phyloP scores from a whole-genome alignment of 2,888 invertebrate genomes.

The Plagiodera versicolora region DNA sequence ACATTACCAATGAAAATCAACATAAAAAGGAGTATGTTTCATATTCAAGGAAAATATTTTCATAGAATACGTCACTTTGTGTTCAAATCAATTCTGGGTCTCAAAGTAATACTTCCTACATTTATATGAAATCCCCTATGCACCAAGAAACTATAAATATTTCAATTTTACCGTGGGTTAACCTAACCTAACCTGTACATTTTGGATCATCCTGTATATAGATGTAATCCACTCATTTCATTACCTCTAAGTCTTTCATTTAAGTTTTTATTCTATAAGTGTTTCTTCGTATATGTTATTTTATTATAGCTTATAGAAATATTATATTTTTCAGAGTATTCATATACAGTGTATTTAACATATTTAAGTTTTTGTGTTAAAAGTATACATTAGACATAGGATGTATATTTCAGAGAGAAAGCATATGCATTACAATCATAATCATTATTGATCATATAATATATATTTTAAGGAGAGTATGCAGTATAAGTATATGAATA shows the following conservation, averaged over 20 bases:
- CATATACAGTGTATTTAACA: conserved; percentile 49
- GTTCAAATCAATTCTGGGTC: conserved; percentile 16
- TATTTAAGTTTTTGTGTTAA: conserved; percentile 43
- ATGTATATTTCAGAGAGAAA: conserved; percentile 25
- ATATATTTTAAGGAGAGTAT: conserved; percentile 16
- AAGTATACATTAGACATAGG: conserved; percentile 25
- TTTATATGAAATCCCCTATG: conserved; percentile 30
- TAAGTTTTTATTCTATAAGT: conserved; percentile 30
- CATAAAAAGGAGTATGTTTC: background rate
- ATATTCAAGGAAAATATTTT: conserved; percentile 14
- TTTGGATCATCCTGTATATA: conserved; percentile 21
- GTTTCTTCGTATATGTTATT: conserved; percentile 23
- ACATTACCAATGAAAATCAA: background rate
- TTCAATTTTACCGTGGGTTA: background rate
- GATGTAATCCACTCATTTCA: conserved; percentile 40
- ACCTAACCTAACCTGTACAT: conserved; percentile 15
- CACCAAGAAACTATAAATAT: conserved; percentile 26
- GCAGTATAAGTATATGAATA: background rate
- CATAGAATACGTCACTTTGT: conserved; percentile 8
- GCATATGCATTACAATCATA: conserved; percentile 11
- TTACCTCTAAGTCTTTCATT: conserved; percentile 47
- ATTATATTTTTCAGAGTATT: conserved; percentile 54
- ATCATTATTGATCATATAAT: conserved; percentile 16
- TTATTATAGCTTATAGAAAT: conserved; percentile 44
- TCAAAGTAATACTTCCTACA: conserved; percentile 32